Conservation (phyloP, 2,113 vertebrate species). For the Anguilla rostrata region DNA sequence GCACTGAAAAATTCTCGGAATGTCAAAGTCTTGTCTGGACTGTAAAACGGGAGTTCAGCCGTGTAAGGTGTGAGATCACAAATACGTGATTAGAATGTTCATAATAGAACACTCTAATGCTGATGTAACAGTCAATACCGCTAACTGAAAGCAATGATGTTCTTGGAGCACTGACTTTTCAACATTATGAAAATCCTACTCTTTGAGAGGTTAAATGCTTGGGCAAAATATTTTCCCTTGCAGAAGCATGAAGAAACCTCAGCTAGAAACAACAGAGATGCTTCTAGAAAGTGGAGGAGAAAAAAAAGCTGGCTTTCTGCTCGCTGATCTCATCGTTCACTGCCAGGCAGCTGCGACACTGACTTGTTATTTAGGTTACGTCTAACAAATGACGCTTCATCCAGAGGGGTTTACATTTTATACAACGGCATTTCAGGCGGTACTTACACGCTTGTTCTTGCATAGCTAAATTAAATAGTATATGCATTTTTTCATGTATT, state of each 20-base stretch:
- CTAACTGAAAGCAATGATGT: too few species aligned
- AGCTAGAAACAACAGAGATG: neutral
- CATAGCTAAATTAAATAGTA: neutral
- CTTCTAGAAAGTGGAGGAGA: neutral
- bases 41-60: too few species aligned
- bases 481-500: neutral
- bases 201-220: neutral
- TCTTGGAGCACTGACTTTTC: too few species aligned
- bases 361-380: constrained; percentile 12
- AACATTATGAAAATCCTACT: too few species aligned
- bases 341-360: constrained; percentile 8
- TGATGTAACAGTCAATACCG: too few species aligned
- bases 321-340: neutral
- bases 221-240: neutral
- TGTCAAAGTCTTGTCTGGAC: neutral
- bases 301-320: neutral
- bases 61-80: too few species aligned
- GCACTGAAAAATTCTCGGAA: neutral
- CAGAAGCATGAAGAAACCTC: neutral
- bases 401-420: neutral
- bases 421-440: neutral
- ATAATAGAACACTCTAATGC: too few species aligned
- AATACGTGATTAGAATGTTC: too few species aligned
- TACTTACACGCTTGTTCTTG: neutral
- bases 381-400: constrained; percentile 6